A percentile compares a stretch with the other conserved stretches of the same genome.
phyloP scores from a whole-genome alignment of 1,140 invertebrate genomes.

The Danaus plexippus region DNA sequence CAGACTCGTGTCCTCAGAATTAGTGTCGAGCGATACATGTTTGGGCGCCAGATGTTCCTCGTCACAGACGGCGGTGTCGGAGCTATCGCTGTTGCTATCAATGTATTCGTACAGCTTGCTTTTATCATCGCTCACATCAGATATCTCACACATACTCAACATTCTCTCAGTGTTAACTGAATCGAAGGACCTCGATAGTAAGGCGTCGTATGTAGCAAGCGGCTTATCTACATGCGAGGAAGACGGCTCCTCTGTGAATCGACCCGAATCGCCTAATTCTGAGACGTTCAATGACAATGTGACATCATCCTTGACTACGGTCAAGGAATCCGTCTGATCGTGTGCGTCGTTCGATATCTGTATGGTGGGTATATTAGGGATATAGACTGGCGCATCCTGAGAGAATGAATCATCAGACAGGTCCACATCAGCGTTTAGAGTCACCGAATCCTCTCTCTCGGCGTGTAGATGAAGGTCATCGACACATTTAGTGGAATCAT shows the following conservation, averaged over 20 bases:
- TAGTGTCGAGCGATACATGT: constrained; percentile 24
- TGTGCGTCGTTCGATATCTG: constrained; percentile 3
- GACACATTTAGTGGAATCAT: constrained; percentile 60
- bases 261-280: constrained; percentile 54
- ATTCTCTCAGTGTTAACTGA: constrained; percentile 40
- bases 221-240: constrained; percentile 50
- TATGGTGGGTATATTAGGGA: too few relatives aligned
- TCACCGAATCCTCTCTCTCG: constrained; percentile 50
- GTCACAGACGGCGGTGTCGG: constrained; percentile 52
- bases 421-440: constrained; percentile 55
- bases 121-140: constrained; percentile 23
- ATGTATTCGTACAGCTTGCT: constrained; percentile 49
- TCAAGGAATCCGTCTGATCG: constrained; percentile 23
- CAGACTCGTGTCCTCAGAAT: constrained; percentile 35
- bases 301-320: constrained; percentile 26
- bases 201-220: constrained; percentile 41
- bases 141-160: constrained; percentile 27
- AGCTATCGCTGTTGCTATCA: constrained; percentile 52
- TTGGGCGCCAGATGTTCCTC: constrained; percentile 27
- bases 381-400: neutral
- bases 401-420: constrained; percentile 47
- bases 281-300: constrained; percentile 47
- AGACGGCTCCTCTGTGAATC: constrained; percentile 54
- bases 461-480: constrained; percentile 46
- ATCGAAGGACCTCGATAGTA: constrained; percentile 53